Percentiles rank a stretch among this genome's conserved stretches.
Evolutionary conservation across 2,888 invertebrate species (phyloP).

Genomic region (Heliconius cydno): DNA sequence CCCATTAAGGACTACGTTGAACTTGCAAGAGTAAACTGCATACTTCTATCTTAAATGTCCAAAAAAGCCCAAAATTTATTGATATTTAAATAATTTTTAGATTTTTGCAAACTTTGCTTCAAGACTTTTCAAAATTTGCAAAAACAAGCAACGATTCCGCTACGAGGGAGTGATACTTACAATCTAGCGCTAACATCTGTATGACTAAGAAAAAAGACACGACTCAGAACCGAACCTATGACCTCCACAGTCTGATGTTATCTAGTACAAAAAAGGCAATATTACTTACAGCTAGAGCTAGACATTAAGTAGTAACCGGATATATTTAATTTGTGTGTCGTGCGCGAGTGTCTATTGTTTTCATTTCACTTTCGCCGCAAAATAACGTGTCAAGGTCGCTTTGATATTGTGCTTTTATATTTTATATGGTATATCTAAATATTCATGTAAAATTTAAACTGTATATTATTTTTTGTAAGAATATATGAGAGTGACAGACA

Average conservation of each 20-base stretch:
- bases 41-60: no score
- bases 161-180: not conserved
- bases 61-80: no score
- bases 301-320: conserved; percentile 45
- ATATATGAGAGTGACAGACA: no score
- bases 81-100: no score
- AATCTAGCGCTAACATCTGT: not conserved
- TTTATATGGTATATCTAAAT: not conserved
- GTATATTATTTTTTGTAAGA: no score
- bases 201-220: conserved; percentile 11
- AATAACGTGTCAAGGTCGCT: conserved; percentile 56
- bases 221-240: not conserved
- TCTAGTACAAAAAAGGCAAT: conserved; percentile 16
- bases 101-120: no score
- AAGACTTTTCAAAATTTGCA: no score
- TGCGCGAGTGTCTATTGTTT: conserved; percentile 50
- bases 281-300: not conserved
- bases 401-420: conserved; percentile 27
- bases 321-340: conserved; percentile 34
- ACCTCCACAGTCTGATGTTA: conserved; percentile 21
- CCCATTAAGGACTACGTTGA: no score
- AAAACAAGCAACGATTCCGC: no score
- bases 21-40: no score
- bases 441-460: no score
- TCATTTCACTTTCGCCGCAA: conserved; percentile 64